A percentile compares a stretch with the other conserved stretches of the same genome.
phyloP scores from a whole-genome alignment of 1,140 invertebrate genomes.

The Diabrotica virgifera region DNA sequence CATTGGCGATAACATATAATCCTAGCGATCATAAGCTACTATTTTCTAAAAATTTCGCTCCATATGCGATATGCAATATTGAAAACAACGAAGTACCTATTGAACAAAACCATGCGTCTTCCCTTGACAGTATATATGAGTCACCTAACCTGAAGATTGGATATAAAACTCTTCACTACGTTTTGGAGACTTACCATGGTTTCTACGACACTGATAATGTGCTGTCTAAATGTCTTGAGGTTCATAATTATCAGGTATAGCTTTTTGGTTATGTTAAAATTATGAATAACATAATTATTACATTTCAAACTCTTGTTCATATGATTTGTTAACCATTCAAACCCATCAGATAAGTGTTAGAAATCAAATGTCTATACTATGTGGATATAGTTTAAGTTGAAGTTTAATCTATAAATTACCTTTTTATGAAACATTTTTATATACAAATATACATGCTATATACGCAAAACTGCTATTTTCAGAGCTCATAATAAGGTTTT shows the following conservation, averaged over 20 bases:
- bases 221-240: constrained; percentile 44
- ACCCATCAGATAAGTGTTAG: no score
- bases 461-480: no score
- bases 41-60: constrained; percentile 30
- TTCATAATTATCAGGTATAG: constrained; percentile 43
- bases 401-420: no score
- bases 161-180: constrained; percentile 47
- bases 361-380: no score
- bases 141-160: constrained; percentile 37
- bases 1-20: constrained; percentile 45
- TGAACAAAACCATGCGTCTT: background rate
- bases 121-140: constrained; percentile 33
- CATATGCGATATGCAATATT: constrained; percentile 30
- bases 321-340: no score
- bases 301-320: no score
- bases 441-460: no score
- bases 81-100: constrained; percentile 29
- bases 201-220: constrained; percentile 47
- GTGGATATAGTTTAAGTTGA: no score
- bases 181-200: constrained; percentile 44
- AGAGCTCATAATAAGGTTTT: no score
- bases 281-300: no score
- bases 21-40: constrained; percentile 33
- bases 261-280: background rate
- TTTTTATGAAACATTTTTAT: no score